Evolutionary conservation across 2,888 invertebrate genomes (phyloP), one percentile per base, ranked within the genome.

Genomic region (Acheta domesticus): DNA sequence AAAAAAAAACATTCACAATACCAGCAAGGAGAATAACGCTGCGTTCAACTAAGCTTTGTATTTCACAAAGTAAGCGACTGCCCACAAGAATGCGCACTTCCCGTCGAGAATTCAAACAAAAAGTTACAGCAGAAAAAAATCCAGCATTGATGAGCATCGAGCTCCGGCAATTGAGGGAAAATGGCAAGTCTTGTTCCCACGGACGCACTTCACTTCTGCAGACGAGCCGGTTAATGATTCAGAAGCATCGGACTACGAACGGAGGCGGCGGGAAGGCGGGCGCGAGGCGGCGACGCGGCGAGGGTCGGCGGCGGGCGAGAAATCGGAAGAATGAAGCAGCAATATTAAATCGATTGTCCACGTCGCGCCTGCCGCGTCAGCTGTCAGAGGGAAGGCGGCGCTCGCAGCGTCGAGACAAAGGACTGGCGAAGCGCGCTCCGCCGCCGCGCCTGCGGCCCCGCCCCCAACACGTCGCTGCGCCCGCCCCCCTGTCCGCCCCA

Each of bases 301-400:
- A 62, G 16, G 62, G 16, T 2, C 62, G n/a, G 62, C 16, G 62
- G 4, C 14, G n/a, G n/a, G 62, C 62, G 62, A 62, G 62, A n/a
- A 62, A 62, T 62, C 62, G 62, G 62, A 62, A 62, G 62, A 62
- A 62, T 62, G 62, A 62, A 62, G 62, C 62, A 62, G 62, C 62
- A 12, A 62, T 62, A 62, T 62, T 62, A 62, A 62, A 62, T 62
- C 62, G 62, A 62, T 62, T 62, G 62, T 62, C 62, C 62, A 62
- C 62, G 62, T 62, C 62, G 2, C 62, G 62, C 62, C 62, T 62
- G 62, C 62, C 62, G 16, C 62, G 62, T 62, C 62, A 62, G 62
- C 62, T 62, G 62, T 62, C 62, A 62, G n/a, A n/a, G n/a, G 11
- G n/a, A 62, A 62, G 62, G n/a, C 62, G 62, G 16, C 62, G 16